Conservation (phyloP, 2,113 vertebrate species). For the Crotalus viridis region DNA sequence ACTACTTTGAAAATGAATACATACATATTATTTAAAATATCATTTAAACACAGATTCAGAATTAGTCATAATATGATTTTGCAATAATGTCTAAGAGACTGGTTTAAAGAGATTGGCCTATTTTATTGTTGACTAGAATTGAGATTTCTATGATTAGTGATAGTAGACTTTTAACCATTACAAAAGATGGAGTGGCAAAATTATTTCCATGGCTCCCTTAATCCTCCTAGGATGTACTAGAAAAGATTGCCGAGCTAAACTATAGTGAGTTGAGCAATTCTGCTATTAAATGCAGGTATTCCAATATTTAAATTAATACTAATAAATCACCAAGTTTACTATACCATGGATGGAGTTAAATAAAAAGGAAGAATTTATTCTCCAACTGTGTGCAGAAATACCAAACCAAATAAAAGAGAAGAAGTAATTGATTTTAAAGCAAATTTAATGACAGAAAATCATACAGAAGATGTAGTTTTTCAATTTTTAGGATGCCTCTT, state of each 20-base stretch:
- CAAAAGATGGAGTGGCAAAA: not conserved
- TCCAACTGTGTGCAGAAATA: not conserved
- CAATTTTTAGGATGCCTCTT: constrained; percentile 91
- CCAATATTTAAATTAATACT: not conserved
- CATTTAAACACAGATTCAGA: not conserved
- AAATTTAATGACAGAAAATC: constrained; percentile 30
- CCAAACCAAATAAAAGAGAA: not conserved
- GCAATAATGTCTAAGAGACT: not conserved
- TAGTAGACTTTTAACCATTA: not conserved
- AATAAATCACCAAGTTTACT: not conserved
- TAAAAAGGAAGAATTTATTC: not conserved
- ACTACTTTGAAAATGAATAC: not conserved
- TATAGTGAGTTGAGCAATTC: not conserved
- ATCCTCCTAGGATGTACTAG: not conserved
- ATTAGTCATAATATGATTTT: not conserved
- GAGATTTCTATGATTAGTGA: not conserved
- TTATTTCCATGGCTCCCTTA: not conserved
- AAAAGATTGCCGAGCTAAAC: not conserved
- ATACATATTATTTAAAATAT: not conserved
- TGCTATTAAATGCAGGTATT: not conserved
- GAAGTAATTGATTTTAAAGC: constrained; percentile 7
- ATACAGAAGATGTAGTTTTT: constrained; percentile 16
- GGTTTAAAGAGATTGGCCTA: not conserved
- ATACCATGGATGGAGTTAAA: not conserved
- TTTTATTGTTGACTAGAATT: not conserved